A percentile compares a stretch with the other conserved stretches of the same genome.
These are phyloP conservation scores for Schrankia costaestrigalis DNA, from an alignment of 2,888 invertebrate genomes.

Conservation along the genomic window DNA sequence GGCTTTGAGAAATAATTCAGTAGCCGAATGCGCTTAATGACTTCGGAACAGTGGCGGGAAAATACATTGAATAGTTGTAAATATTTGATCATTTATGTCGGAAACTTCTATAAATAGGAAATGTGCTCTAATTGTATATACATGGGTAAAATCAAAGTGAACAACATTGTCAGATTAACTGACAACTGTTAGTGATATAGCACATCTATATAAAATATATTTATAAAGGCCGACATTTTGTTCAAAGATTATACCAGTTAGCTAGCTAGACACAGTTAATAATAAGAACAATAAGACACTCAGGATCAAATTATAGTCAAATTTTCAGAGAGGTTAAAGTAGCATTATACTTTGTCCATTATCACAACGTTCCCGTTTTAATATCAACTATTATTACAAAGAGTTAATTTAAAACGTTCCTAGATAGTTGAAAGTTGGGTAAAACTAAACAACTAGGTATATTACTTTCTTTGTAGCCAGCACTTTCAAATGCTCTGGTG, in stretches of 20 bases:
- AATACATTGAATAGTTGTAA: no score
- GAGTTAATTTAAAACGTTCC: conserved; percentile 13
- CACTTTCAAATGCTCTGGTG: conserved; percentile 13
- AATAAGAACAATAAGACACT: background rate
- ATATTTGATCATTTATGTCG: background rate
- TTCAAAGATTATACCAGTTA: no score
- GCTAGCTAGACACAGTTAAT: background rate
- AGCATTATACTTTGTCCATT: no score
- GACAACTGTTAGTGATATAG: no score
- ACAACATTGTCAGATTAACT: background rate
- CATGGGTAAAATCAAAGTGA: background rate
- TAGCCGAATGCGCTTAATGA: no score
- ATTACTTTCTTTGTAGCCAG: conserved; percentile 20
- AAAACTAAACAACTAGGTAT: conserved; percentile 22
- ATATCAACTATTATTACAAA: no score
- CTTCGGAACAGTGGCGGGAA: no score
- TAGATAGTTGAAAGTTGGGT: conserved; percentile 11
- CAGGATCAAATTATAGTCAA: background rate
- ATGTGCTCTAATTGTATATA: background rate
- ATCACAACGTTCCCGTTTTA: no score
- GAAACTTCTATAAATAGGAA: background rate
- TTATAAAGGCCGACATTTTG: no score
- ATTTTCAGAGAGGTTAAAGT: background rate
- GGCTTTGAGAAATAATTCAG: background rate
- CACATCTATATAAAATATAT: no score